Conservation (phyloP, 2,888 invertebrate genomes). For the Luffia ferchaultella region DNA sequence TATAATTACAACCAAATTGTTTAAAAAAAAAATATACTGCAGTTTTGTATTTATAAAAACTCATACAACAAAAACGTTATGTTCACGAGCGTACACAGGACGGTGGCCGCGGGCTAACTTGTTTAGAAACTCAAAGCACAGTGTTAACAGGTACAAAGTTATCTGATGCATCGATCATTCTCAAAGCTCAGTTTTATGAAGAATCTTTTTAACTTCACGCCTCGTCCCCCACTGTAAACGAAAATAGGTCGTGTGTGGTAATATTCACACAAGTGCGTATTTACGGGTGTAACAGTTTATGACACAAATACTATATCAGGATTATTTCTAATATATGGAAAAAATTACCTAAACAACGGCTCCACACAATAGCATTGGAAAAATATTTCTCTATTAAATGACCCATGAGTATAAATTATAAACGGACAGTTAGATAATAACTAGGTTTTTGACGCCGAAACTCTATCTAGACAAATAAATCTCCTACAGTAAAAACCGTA, state of each 20-base stretch:
- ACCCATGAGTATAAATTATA: no score
- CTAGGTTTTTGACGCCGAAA: no score
- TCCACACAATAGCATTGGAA: neutral
- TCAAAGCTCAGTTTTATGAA: slow-evolving; percentile 1
- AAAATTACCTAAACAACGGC: neutral
- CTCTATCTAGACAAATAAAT: no score
- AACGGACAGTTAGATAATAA: no score
- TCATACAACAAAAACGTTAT: neutral
- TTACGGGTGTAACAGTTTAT: neutral
- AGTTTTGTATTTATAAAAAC: neutral
- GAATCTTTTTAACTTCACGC: slow-evolving; percentile 2
- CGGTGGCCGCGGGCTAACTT: slow-evolving; percentile 2
- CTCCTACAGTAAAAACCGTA: no score
- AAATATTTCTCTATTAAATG: no score
- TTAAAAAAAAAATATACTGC: neutral
- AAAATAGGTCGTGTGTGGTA: neutral
- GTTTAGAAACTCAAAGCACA: slow-evolving; percentile 4
- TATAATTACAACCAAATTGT: neutral
- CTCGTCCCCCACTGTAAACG: neutral
- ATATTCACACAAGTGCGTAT: no score
- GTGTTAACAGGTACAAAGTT: slow-evolving; percentile 4
- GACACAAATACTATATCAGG: neutral
- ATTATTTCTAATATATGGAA: neutral
- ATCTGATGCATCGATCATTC: slow-evolving; percentile 7
- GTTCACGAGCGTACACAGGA: neutral